Base-by-base conservation (phyloP, 1,140 invertebrate genomes). In the Acromyrmex echinatior region DNA sequence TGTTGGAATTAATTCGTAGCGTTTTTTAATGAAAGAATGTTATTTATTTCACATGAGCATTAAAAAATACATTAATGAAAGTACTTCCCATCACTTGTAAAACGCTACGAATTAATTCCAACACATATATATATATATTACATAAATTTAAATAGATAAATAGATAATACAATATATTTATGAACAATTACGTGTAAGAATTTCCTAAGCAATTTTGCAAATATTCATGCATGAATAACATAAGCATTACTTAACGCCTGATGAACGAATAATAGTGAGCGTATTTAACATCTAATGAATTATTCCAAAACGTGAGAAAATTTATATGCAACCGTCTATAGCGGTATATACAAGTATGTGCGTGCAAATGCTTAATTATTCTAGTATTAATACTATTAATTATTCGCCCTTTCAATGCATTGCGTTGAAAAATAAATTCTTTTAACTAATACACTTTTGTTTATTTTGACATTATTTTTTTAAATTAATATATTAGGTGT, bases 161-260 rank as follows among this genome's bases (percentile, higher is more conserved):
- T 5, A 62, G 14, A 21, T 76, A 56, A 79, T 65, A 16, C 21
- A 21, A 21, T 21, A 21, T 49, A 14, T 79, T 49, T 49, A 16
- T 79, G 3, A 71, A 70, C 31, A 66, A 56, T 70, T 56, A 4
- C 49, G 31, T 25, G 31, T 70, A 49, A 66, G 25, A 79, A 45
- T 71, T 71, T 71, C 5, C n/a, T 45, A 39, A 39, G 21, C 35
- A 7, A 56, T 39, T 81, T 70, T 81, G 5, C 39, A 70, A 70
- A 53, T 56, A 81, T 81, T 77, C n/a, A 71, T 56, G n/a, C 49
- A 1, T 71, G 78, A 28, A 39, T 81, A 70, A 81, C n/a, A 70
- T 56, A 28, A 70, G 7, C 63, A 56, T 70, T 16, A 70, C 49
- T 68, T 80, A 35, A 68, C 16, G 18, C 25, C 7, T 66, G 39